Evolutionary conservation across 2,888 invertebrate genomes (phyloP).

Genomic region (Erebia palarica): DNA sequence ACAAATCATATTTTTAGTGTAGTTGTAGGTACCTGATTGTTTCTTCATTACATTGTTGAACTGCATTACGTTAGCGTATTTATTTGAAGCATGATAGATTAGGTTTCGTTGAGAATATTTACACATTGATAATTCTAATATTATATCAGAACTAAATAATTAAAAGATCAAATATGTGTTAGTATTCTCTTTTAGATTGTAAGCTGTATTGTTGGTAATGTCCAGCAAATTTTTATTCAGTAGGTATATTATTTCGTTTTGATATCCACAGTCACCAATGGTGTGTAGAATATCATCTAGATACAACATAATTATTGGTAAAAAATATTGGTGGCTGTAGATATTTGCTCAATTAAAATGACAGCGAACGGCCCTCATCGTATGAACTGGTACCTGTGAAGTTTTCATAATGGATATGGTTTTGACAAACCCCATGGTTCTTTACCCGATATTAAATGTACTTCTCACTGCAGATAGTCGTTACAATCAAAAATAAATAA

Average conservation of each 20-base stretch:
- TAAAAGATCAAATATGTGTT: not conserved
- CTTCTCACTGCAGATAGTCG: no score
- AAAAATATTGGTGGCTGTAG: conserved; percentile 5
- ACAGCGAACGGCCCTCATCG: not conserved
- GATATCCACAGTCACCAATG: conserved; percentile 10
- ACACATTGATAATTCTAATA: conserved; percentile 6
- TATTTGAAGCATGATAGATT: conserved; percentile 43
- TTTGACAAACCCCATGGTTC: not conserved
- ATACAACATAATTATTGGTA: not conserved
- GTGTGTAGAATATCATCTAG: conserved; percentile 2
- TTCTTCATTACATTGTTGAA: conserved; percentile 51
- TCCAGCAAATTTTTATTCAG: not conserved
- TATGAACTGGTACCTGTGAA: not conserved
- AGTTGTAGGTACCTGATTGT: conserved; percentile 72
- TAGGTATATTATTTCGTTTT: not conserved
- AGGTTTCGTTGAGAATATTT: conserved; percentile 27
- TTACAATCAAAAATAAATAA: no score
- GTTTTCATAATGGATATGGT: conserved; percentile 1
- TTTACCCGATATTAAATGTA: no score
- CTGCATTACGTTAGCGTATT: conserved; percentile 34
- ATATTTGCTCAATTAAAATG: not conserved
- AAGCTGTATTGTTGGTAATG: not conserved
- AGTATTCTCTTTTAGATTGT: not conserved
- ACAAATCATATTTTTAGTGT: conserved; percentile 38
- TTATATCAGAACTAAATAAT: not conserved